These are phyloP conservation scores for Calyptomena viridis DNA, from an alignment of 2,113 vertebrate genomes.

Conservation along the genomic window DNA sequence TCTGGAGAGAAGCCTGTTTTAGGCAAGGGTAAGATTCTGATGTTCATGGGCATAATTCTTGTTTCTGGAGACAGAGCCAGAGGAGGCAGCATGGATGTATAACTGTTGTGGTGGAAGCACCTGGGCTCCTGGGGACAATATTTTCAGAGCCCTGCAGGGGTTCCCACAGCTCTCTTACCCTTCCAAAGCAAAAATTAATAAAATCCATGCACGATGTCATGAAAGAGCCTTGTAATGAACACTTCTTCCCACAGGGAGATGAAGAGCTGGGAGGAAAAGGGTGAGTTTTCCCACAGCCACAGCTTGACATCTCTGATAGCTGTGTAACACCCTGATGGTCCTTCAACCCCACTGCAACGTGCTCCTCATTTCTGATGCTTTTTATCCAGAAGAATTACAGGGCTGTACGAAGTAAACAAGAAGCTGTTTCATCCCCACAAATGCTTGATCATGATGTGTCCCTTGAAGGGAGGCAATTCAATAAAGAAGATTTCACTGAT, in stretches of 20 bases:
- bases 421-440: background rate
- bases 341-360: rapidly evolving
- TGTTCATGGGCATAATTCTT: background rate
- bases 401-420: background rate
- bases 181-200: background rate
- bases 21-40: background rate
- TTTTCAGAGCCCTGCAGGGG: background rate
- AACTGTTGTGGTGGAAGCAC: background rate
- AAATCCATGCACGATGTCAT: background rate
- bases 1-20: background rate
- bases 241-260: background rate
- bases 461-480: background rate
- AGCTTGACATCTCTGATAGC: background rate
- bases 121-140: background rate
- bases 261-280: background rate
- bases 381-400: background rate
- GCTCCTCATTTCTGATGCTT: background rate
- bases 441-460: background rate
- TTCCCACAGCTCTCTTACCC: background rate
- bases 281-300: background rate
- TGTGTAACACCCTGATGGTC: too few species aligned
- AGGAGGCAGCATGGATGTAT: background rate
- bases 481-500: background rate
- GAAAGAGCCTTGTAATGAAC: background rate
- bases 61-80: background rate